Evolutionary conservation across 2,888 invertebrate species (phyloP), one percentile per base, ranked within the genome.

Genomic region (Petrolisthes manimaculis): DNA sequence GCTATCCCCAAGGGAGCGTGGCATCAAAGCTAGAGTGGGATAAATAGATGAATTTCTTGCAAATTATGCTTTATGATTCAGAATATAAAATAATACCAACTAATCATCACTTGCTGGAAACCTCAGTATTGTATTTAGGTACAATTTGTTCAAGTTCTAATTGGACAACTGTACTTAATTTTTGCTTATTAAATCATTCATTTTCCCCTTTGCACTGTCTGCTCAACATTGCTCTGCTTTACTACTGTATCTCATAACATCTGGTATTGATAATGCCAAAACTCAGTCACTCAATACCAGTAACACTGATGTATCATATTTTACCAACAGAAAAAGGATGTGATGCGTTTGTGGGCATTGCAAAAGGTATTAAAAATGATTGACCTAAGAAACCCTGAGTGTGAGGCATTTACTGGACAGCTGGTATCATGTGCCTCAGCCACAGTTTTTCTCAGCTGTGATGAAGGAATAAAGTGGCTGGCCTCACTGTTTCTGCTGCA

Each of bases 381-480:
- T 3, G 56, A 79, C 14, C 69, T 85, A 14, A 24, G 12, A 5
- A 53, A 53, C 24, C 78, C 83, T 9, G 69, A 69, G 51, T 24
- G 75, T 69, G 21, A 77, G 54, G 21, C 77, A 12, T 69, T 88
- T 14, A 82, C 82, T 8, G 90, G 85, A 8, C 21, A 56, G 24
- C 80, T 90, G 24, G 61, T 79, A 9, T 37, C 74, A n/a, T 85
- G 83, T 69, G 56, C 61, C 9, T 54, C 84, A n/a, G 61, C 71
- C 21, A 54, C 87, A 6, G 18, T 87, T 14, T 90, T 90, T 67
- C 37, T 90, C 12, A 86, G 56, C 51, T 86, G 85, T 79, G 90
- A 90, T 18, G 88, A 82, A 24, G 90, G 90, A 18, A 55, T 85
- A 9, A 84, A 85, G 55, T 90, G 86, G 86, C 37, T 90, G 56